Base-by-base conservation (phyloP, 2,113 vertebrate genomes). In the Misgurnus mizolepis region DNA sequence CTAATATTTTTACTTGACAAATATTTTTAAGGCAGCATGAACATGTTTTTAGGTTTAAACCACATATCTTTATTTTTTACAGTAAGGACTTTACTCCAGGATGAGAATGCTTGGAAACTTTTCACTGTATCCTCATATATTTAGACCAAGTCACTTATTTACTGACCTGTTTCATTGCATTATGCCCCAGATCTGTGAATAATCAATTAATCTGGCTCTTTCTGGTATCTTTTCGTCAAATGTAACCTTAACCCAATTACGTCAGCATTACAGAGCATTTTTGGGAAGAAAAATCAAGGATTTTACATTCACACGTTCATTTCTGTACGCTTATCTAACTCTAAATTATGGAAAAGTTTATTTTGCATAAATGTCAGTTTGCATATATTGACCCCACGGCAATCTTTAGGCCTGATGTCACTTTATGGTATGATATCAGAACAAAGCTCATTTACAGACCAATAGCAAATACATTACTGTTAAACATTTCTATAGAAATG, bases 401-500 rank as follows among this genome's bases (percentile, higher is more conserved):
- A 49, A 64, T 9, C n/a, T 3, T 2, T 2, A 17, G 7, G 15
- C 14, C 47, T 62, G 18, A 18, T 7, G 43, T 49, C 22, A 47
- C n/a, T 49, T 7, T 3, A 7, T 17, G 4, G 49, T 5, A 45
- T 74, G 11, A 18, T 6, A 7, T 62, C 22, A 47, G 40, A 75
- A 64, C 45, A 75, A 47, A 75, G 72, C 53, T 60, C 56, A 73
- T 73, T 58, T 14, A 58, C 39, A 72, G 34, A n/a, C 5, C 66
- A 67, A 55, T 27, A 39, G n/a, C 18, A 18, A 11, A 58, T 53
- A 11, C 11, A 76, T 61, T 66, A 34, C 27, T 34, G 10, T 67
- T n/a, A 34, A 0, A 65, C 65, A n/a, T 72, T 88, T 93, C 27
- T 34, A 3, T 34, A 34, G 27, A 34, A 34, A 34, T 34, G 27